Conservation (phyloP, 2,113 vertebrate species). For the Podarcis muralis region DNA sequence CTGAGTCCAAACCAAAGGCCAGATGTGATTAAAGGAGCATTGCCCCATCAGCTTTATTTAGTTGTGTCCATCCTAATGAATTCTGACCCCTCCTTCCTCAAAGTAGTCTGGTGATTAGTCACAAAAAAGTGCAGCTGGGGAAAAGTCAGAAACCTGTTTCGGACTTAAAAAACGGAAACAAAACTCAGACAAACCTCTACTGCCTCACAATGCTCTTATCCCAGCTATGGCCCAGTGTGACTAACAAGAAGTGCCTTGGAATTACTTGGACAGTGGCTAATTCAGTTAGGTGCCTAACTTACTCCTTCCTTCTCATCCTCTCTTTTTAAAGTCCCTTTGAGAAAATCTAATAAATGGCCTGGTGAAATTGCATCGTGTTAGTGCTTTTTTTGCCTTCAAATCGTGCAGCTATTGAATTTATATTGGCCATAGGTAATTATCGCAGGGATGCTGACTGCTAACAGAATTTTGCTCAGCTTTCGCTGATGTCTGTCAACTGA, state of each 20-base stretch:
- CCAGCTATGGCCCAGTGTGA: neutral
- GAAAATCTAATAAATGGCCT: neutral
- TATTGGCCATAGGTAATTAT: constrained; percentile 23
- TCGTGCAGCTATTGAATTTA: constrained; percentile 1
- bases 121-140: too few relatives aligned
- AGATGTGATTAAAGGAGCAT: too few relatives aligned
- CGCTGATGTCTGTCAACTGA: constrained; percentile 23
- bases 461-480: constrained; percentile 23
- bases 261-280: neutral
- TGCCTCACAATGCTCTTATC: too few relatives aligned
- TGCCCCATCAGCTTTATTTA: too few relatives aligned
- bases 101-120: too few relatives aligned
- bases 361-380: neutral
- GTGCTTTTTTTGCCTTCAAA: neutral
- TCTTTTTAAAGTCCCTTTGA: constrained; percentile 21
- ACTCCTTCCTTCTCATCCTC: too few relatives aligned
- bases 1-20: too few relatives aligned
- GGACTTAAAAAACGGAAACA: too few relatives aligned
- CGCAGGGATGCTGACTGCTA: constrained; percentile 20
- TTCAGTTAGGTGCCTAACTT: neutral
- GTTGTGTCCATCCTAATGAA: too few relatives aligned
- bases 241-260: neutral
- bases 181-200: neutral
- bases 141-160: too few relatives aligned
- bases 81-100: too few relatives aligned